Evolutionary conservation across 1,140 invertebrate species (phyloP), one percentile per base, ranked within the genome.

Genomic region (Bombus cullumanus): DNA sequence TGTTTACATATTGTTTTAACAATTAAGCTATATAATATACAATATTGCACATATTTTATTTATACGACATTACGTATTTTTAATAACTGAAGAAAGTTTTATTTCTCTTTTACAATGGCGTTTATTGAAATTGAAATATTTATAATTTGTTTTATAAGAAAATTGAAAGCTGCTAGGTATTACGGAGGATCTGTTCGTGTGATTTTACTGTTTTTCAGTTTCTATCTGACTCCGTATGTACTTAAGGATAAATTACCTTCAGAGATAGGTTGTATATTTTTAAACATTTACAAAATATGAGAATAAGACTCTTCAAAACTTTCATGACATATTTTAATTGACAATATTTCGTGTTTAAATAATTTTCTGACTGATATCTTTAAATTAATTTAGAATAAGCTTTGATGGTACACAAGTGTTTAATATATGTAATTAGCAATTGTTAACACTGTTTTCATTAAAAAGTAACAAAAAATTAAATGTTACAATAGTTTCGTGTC

Each of bases 261-360:
- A 41, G 37, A 68, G 22, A 68, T 83, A 68, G 22, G 37, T 68
- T 68, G 62, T 69, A 83, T 59, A 69, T 53, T 69, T 83, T 78
- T 39, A 83, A 83, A 81, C 18, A 73, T 77, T 87, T 80, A 37
- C 47, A 69, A 72, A 72, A 57, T 66, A 78, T 74, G 76, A 43
- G 64, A 53, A 28, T 72, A 83, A 77, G 39, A 82, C 15, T 80
- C 66, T 88, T 28, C 76, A 18, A 47, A 80, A 69, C 62, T 85
- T 83, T 69, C 22, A 25, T 69, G 41, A 69, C 59, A 8, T 62
- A 72, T 47, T 41, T 71, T 43, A 71, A 89, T 84, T 71, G n/a
- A 89, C 68, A 71, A 82, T 68, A 85, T 83, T 89, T 87, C 31
- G 39, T 41, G 73, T 85, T 75, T 64, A 73, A 68, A 34, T 69